Percentiles rank a stretch among this genome's conserved stretches.
Conservation (phyloP, 2,113 vertebrate species). For the Pomatorhinus ruficollis region DNA sequence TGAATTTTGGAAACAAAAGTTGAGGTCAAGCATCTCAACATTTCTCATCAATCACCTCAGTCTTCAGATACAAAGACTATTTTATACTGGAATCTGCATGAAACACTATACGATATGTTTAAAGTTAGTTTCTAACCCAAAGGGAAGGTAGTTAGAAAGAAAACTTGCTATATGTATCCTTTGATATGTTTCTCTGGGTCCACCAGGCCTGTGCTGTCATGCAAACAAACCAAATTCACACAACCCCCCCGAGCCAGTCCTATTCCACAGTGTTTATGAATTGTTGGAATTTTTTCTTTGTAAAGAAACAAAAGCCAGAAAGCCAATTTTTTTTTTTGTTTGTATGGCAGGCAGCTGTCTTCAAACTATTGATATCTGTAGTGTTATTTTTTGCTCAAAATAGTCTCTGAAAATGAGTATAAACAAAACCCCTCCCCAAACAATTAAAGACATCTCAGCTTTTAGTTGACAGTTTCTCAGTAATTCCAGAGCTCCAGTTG, state of each 20-base stretch:
- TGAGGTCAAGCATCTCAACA: neutral
- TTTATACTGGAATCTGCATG: neutral
- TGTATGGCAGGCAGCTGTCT: neutral
- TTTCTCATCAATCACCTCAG: neutral
- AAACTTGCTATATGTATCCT: neutral
- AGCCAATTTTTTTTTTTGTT: neutral
- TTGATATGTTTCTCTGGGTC: neutral
- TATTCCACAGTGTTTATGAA: neutral
- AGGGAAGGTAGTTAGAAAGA: neutral
- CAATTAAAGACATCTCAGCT: neutral
- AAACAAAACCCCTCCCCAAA: neutral
- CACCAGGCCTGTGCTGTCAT: neutral
- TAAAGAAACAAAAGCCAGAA: neutral
- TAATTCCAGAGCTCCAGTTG: neutral
- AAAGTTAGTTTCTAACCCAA: neutral
- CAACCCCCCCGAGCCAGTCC: accelerated
- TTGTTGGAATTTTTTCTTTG: neutral
- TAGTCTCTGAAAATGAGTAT: neutral
- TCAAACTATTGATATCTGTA: neutral
- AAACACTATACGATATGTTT: neutral
- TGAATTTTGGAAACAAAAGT: neutral
- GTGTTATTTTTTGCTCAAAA: neutral
- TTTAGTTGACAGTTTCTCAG: neutral
- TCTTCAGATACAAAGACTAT: neutral
- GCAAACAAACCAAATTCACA: neutral